Conservation (phyloP, 2,113 vertebrate genomes). For the Pelecanus crispus region DNA sequence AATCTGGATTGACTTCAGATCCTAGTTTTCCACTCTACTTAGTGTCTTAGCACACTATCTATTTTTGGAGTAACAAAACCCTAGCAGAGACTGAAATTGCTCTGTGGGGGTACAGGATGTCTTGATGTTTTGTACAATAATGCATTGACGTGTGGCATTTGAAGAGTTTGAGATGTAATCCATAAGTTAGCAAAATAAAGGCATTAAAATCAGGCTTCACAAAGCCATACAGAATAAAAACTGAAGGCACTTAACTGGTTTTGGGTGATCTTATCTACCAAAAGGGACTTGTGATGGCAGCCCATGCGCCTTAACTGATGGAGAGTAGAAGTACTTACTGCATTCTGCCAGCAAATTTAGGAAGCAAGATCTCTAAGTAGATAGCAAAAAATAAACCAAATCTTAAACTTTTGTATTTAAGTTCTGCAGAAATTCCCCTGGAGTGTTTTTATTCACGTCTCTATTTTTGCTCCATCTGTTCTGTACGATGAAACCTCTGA, state of each 20-base stretch:
- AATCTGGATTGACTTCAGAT: constrained; percentile 18
- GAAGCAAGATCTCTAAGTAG: not conserved
- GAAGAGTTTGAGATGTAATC: not conserved
- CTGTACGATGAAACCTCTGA: not conserved
- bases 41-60: not conserved
- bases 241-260: not conserved
- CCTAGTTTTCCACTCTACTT: not conserved
- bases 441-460: not conserved
- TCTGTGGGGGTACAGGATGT: not conserved
- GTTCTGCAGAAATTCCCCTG: not conserved
- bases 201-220: not conserved
- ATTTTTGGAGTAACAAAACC: constrained; percentile 4
- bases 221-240: not conserved
- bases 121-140: not conserved
- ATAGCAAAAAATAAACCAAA: not conserved
- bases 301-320: not conserved
- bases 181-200: not conserved
- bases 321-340: not conserved
- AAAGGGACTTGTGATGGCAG: not conserved
- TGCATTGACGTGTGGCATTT: not conserved
- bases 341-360: not conserved
- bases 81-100: not conserved
- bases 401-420: not conserved
- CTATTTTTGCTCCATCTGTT: not conserved
- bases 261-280: not conserved